Percentiles rank a stretch among this genome's conserved stretches.
phyloP scores from a whole-genome alignment of 64 coral and sea anemone genomes.

The Montipora sp. region DNA sequence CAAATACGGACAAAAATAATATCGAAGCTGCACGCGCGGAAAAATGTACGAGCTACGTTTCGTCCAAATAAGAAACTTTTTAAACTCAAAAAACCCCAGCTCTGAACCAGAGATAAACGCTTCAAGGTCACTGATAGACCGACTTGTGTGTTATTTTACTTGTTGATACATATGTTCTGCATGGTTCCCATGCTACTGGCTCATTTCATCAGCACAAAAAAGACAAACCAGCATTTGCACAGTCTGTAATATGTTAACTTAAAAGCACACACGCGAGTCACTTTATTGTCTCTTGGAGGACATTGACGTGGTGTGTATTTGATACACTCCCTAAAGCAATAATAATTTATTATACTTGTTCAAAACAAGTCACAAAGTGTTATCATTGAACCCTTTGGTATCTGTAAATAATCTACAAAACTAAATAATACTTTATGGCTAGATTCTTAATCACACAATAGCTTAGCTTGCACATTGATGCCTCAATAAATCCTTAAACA shows the following conservation, averaged over 20 bases:
- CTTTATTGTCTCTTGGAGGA: slow-evolving; percentile 31
- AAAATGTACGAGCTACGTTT: too few relatives aligned
- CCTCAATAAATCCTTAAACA: neutral
- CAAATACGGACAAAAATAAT: too few relatives aligned
- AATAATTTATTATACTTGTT: slow-evolving; percentile 9
- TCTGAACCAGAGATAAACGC: too few relatives aligned
- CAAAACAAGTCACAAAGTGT: neutral
- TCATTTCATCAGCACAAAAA: neutral
- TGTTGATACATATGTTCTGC: neutral
- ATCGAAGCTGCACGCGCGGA: too few relatives aligned
- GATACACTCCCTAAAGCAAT: slow-evolving; percentile 24
- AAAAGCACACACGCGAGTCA: neutral
- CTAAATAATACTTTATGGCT: neutral
- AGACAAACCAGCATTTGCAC: neutral
- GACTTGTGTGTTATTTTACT: too few relatives aligned
- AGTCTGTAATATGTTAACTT: neutral
- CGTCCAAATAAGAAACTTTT: too few relatives aligned
- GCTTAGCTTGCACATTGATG: neutral
- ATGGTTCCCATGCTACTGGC: slow-evolving; percentile 47
- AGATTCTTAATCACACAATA: neutral
- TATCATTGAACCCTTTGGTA: neutral
- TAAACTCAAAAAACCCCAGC: too few relatives aligned
- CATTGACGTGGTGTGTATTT: neutral
- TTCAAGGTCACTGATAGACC: too few relatives aligned
- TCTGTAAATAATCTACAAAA: slow-evolving; percentile 24